Base-by-base conservation (phyloP, 2,113 vertebrate genomes). In the Chlorodrepanis virens region DNA sequence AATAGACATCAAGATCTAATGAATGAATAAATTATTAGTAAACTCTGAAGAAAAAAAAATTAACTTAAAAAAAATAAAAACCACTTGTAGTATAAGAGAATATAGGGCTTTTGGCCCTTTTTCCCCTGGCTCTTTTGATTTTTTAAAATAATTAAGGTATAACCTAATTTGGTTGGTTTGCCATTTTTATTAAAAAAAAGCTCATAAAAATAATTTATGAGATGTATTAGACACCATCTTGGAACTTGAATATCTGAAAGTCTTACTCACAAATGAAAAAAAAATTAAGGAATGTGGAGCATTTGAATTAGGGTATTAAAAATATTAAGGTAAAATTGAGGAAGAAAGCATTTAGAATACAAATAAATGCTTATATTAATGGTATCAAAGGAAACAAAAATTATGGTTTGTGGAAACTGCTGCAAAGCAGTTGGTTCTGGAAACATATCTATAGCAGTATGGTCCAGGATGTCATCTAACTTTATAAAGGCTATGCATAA, bases 401-500 rank as follows among this genome's bases (percentile, higher is more conserved):
- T 37, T 49, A 27, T 35, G 3, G 12, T 83, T 87, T 96, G 49
- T 49, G 45, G 74, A 96, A 95, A 82, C 7, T 53, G 14, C 72
- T 88, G n/a, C 18, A 74, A 93, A 92, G 72, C 44, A 85, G 19
- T 71, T 83, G n/a, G 11, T 78, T 31, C 29, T 91, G 52, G 57
- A 84, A 97, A 76, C 14, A 82, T 65, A 64, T 78, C 47, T 59
- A 10, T 33, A 80, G 45, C 72, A 90, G 9, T 79, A 52, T 42
- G 17, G 61, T 81, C 92, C 67, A 85, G 61, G 53, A 91, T 95
- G 97, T 94, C 95, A 72, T 82, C 83, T 96, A 96, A 89, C 65
- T 97, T 97, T 80, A 94, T 93, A 96, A 96, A 97, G 53, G 31
- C 42, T 50, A 67, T 98, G 85, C 77, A 97, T 97, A 98, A 97